Evolutionary conservation across 2,797 vertebrate genomes (phyloP), one percentile per base, ranked within the genome.

Genomic region (Myotis pilosus): DNA sequence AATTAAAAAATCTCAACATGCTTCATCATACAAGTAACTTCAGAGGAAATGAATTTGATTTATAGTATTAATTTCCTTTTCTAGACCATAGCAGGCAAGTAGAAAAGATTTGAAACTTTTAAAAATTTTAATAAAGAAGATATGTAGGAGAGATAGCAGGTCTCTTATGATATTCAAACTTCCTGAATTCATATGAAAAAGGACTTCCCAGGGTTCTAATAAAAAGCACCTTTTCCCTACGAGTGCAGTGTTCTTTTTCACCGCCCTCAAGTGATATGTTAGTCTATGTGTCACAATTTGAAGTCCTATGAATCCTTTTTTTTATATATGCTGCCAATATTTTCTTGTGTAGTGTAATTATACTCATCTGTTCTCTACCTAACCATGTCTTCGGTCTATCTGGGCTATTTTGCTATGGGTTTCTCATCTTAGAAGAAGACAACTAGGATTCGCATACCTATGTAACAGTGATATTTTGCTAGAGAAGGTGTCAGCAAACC

Each of bases 1-100:
- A 95, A 95, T 92, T 89, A 72, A 95, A 92, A 92, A 93, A 89
- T 69, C 33, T 80, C 12, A 30, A 49, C 41, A 41, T 51, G 51
- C n/a, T 95, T 92, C 57, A 68, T 71, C 19, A 53, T 64, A 51
- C 22, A 88, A 64, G 36, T 69, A 57, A 85, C 72, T 96, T 96
- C 36, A 88, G 76, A 93, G 53, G 64, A 92, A 82, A 80, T 38
- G 16, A 20, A 87, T 94, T 75, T 93, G 88, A 94, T 95, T 95
- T 95, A 96, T 60, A 69, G 13, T 66, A 55, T 82, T 95, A 95
- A 96, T 95, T 95, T 75, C 44, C 64, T 64, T 80, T 64, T 30
- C n/a, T 71, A 83, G 69, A 76, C 19, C 28, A 62, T n/a, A 78
- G 28, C 51, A 90, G 12, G 60, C 72, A 92, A 95, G 47, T 47